phyloP scores from a whole-genome alignment of 2,797 vertebrate genomes.

The Linurgus olivaceus region DNA sequence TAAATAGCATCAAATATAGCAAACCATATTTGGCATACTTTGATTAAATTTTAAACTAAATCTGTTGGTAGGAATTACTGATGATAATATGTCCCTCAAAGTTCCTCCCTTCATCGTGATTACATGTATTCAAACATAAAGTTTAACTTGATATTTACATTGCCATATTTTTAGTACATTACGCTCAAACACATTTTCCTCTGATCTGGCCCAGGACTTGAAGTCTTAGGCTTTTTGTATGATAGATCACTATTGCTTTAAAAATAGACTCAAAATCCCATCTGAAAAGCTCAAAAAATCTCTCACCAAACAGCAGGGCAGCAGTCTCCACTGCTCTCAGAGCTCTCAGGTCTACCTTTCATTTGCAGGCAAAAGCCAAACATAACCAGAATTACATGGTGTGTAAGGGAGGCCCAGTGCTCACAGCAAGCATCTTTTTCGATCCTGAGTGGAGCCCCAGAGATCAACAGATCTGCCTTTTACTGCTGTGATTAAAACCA shows the following conservation, averaged over 20 bases:
- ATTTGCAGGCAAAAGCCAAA: neutral
- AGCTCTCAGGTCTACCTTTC: neutral
- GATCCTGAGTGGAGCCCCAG: rapidly evolving
- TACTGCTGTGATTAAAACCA: neutral
- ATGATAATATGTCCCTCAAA: neutral
- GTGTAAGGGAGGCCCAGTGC: rapidly evolving
- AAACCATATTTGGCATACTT: constrained; percentile 23
- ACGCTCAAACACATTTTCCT: neutral
- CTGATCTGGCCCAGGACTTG: neutral
- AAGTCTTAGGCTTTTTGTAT: neutral
- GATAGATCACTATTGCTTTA: neutral
- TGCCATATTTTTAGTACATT: neutral
- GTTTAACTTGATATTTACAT: constrained; percentile 9
- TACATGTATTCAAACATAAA: neutral
- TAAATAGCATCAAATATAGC: constrained; percentile 26
- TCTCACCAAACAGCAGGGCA: neutral
- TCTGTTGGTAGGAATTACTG: neutral
- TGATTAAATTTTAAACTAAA: constrained; percentile 46
- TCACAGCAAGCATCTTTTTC: neutral
- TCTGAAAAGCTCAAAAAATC: neutral
- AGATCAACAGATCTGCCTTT: neutral
- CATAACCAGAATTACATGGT: rapidly evolving
- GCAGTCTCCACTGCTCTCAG: neutral
- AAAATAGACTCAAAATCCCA: neutral
- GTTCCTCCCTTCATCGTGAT: neutral